Base-by-base conservation (phyloP, 2,888 invertebrate species). In the Phlogophora meticulosa region DNA sequence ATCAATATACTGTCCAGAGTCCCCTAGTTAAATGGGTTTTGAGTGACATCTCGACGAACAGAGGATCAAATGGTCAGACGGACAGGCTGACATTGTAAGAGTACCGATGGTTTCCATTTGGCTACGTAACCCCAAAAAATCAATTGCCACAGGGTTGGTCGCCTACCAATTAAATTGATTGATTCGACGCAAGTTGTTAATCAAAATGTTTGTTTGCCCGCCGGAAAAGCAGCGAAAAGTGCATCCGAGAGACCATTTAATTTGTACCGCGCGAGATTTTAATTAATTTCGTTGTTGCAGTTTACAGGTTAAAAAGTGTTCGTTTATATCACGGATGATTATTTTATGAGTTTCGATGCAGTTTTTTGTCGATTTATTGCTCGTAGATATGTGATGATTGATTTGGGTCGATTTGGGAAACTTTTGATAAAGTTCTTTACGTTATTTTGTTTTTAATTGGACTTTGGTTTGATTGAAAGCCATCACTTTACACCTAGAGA, bases 151-250 rank as follows among this genome's bases (percentile, higher is more conserved):
- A 71, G 57, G 53, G 52, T 42, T 57, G 61, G 68, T 66, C 42
- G 67, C 43, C 36, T 45, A 72, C 82, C 91, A 91, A 90, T 92
- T 89, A 88, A 88, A 87, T 84, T 89, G 88, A 92, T 91, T 90
- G 90, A 88, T 90, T 84, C 86, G 80, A 85, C 81, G 80, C 86
- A 85, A 87, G 82, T 86, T 85, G 87, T 88, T 88, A 88, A 89
- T 89, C 86, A 89, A 88, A 90, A 88, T 87, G 82, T 87, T 87
- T 88, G 83, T 87, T 85, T 84, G 76, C 63, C 76, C 77, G 69
- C 64, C 72, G 78, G 76, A 80, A 83, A 83, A 81, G 79, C 77
- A 83, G 72, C 79, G 74, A 85, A 88, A 88, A 88, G 85, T 88
- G 87, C 88, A 88, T 83, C 73, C 71, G 72, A 87, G 87, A 87